A percentile compares a stretch with the other conserved stretches of the same genome.
phyloP scores from a whole-genome alignment of 1,140 invertebrate species.

The Pectinophora gossypiella region DNA sequence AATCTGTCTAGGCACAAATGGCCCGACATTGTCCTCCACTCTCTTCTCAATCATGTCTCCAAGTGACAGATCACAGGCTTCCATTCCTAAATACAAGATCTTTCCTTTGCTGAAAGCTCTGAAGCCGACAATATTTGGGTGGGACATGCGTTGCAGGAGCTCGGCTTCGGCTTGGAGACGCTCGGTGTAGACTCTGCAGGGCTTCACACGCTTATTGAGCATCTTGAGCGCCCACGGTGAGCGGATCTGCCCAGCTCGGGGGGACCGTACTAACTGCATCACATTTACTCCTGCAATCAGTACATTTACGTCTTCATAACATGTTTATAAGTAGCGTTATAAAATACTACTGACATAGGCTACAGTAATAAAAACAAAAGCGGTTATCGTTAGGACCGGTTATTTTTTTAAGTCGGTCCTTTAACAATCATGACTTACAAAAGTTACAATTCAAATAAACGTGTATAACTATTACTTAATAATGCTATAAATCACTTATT shows the following conservation, averaged over 20 bases:
- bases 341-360: slow-evolving; percentile 7
- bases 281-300: slow-evolving; percentile 82
- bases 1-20: slow-evolving; percentile 80
- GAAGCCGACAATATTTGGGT: slow-evolving; percentile 91
- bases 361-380: slow-evolving; percentile 8
- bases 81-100: slow-evolving; percentile 83
- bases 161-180: slow-evolving; percentile 84
- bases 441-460: too few species aligned
- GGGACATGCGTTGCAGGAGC: slow-evolving; percentile 81
- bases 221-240: slow-evolving; percentile 92
- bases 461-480: too few species aligned
- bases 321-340: too few species aligned
- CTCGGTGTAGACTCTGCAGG: slow-evolving; percentile 63
- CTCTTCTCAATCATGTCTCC: slow-evolving; percentile 84
- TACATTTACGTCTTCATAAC: too few species aligned
- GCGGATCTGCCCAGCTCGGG: slow-evolving; percentile 77
- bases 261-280: slow-evolving; percentile 84
- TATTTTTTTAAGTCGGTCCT: too few species aligned
- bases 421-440: too few species aligned
- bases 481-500: too few species aligned
- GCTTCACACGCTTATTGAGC: slow-evolving; percentile 71
- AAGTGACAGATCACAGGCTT: slow-evolving; percentile 80
- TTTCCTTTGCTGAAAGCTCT: slow-evolving; percentile 79
- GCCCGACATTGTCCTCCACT: slow-evolving; percentile 75
- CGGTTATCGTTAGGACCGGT: too few species aligned